A percentile compares a stretch with the other conserved stretches of the same genome.
phyloP scores from a whole-genome alignment of 1,140 invertebrate genomes.

The Habropoda laboriosa region DNA sequence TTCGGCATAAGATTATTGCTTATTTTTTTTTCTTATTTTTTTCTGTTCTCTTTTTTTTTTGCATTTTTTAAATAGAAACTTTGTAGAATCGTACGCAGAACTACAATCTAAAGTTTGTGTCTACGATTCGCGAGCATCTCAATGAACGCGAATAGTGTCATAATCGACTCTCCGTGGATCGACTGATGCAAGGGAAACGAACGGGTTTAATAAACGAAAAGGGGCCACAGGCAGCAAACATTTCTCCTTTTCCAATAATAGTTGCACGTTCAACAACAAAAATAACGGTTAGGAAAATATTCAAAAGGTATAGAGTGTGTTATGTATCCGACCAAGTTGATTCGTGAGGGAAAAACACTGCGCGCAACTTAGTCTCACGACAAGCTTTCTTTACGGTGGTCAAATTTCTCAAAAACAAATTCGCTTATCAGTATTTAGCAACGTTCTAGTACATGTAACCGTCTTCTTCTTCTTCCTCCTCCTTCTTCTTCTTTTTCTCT shows the following conservation, averaged over 20 bases:
- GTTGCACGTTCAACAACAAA: constrained; percentile 6
- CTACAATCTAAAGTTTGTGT: constrained; percentile 37
- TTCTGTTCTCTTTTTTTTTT: neutral
- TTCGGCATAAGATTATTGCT: constrained; percentile 45
- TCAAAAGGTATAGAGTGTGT: neutral
- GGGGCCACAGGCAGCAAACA: neutral
- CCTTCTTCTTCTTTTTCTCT: too few species aligned
- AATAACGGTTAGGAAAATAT: neutral
- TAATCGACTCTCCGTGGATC: constrained; percentile 11
- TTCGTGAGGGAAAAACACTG: neutral
- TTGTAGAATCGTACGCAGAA: constrained; percentile 39
- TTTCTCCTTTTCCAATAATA: neutral
- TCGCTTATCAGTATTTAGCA: constrained; percentile 1
- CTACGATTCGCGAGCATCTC: constrained; percentile 36
- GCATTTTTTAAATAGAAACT: constrained; percentile 43
- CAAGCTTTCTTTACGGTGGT: constrained; percentile 11
- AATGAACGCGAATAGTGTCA: constrained; percentile 19
- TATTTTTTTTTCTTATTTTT: neutral
- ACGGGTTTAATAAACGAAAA: neutral
- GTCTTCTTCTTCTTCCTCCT: too few species aligned
- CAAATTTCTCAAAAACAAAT: neutral
- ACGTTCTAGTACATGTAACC: neutral
- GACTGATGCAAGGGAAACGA: neutral
- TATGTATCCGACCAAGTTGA: neutral
- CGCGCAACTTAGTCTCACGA: neutral